phyloP scores from a whole-genome alignment of 2,797 vertebrate species.

The Mastacembelus armatus region DNA sequence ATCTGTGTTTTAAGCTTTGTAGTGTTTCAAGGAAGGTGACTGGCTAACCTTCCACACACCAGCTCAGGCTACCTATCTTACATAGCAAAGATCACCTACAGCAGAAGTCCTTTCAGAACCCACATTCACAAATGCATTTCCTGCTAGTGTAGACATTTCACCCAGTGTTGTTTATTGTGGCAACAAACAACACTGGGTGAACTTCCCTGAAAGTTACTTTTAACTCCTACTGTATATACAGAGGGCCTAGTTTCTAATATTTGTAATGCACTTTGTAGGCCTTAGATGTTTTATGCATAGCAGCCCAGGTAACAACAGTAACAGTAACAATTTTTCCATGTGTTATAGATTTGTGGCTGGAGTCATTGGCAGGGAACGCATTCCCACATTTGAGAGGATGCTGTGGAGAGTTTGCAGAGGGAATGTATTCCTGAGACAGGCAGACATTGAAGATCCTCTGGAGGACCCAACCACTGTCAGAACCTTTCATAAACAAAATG shows the following conservation, averaged over 20 bases:
- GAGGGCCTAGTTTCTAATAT: not conserved
- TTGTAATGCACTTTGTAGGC: not conserved
- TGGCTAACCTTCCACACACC: conserved; percentile 27
- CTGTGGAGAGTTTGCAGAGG: conserved; percentile 97
- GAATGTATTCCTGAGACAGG: conserved; percentile 96
- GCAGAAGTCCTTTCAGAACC: not conserved
- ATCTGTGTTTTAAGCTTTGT: conserved; percentile 27
- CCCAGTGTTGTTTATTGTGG: not conserved
- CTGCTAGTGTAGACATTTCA: not conserved
- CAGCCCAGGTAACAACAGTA: not conserved
- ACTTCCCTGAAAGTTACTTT: not conserved
- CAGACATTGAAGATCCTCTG: conserved; percentile 95
- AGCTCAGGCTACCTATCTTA: conserved; percentile 11
- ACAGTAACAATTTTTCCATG: not conserved
- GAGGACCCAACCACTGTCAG: conserved; percentile 93
- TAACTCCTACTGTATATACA: not conserved
- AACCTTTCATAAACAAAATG: conserved; percentile 1
- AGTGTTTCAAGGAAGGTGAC: not conserved
- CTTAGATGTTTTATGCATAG: not conserved
- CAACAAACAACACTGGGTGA: no score
- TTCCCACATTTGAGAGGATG: conserved; percentile 98
- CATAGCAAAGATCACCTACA: conserved; percentile 9
- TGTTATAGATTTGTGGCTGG: conserved; percentile 93
- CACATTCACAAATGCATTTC: conserved; percentile 9
- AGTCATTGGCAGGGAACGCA: conserved; percentile 94